phyloP scores from a whole-genome alignment of 2,888 invertebrate species.

The Parnassius glacialis region DNA sequence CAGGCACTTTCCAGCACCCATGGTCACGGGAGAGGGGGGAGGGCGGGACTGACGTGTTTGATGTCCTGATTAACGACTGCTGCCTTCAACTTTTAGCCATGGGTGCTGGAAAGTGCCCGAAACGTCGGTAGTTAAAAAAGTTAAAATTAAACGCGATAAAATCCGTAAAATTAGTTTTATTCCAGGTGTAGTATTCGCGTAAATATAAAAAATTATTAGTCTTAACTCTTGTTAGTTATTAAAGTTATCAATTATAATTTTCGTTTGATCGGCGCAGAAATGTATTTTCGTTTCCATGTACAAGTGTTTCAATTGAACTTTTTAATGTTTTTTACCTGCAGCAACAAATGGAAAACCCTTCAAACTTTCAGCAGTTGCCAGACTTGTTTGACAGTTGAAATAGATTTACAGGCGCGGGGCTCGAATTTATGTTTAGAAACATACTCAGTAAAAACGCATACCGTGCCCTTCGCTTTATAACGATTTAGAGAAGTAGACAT shows the following conservation, averaged over 20 bases:
- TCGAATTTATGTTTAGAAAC: conserved; percentile 19
- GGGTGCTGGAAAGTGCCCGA: too few relatives aligned
- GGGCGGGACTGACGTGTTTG: too few relatives aligned
- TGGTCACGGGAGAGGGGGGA: too few relatives aligned
- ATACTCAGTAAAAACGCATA: conserved; percentile 13
- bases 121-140: too few relatives aligned
- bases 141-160: too few relatives aligned
- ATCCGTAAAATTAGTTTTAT: too few relatives aligned
- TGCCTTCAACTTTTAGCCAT: too few relatives aligned
- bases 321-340: conserved; percentile 20
- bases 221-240: too few relatives aligned
- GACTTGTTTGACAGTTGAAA: conserved; percentile 26
- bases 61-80: too few relatives aligned
- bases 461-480: neutral
- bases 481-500: conserved; percentile 4
- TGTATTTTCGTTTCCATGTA: conserved; percentile 10
- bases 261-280: conserved; percentile 1
- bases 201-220: too few relatives aligned
- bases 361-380: conserved; percentile 23
- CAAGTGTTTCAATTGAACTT: conserved; percentile 13
- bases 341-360: conserved; percentile 22
- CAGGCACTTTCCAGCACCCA: too few relatives aligned
- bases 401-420: conserved; percentile 22
- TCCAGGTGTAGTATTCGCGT: too few relatives aligned
- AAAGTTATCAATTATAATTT: conserved; percentile 3